Percentiles rank a stretch among this genome's conserved stretches.
phyloP scores from a whole-genome alignment of 1,140 invertebrate genomes.

The Zeugodacus cucurbitae region DNA sequence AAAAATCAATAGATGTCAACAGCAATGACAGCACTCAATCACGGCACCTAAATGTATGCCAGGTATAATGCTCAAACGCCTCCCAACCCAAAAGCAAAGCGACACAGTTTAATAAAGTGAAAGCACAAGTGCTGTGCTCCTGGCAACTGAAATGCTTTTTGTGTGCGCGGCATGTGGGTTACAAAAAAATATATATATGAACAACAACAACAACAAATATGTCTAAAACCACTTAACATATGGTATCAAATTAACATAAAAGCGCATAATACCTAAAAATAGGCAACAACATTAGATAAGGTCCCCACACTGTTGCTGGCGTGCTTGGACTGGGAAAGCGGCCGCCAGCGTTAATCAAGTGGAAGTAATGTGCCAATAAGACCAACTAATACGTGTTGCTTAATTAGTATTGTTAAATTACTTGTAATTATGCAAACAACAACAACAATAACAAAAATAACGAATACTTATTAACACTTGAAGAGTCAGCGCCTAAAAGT shows the following conservation, averaged over 20 bases:
- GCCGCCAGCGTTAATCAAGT: background rate
- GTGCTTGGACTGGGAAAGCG: background rate
- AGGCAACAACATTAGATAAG: background rate
- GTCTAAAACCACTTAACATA: background rate
- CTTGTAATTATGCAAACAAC: background rate
- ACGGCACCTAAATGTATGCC: background rate
- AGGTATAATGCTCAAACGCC: background rate
- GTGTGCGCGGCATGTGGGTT: background rate
- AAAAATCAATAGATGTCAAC: background rate
- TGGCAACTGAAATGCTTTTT: background rate
- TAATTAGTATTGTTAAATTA: background rate
- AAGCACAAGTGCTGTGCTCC: background rate
- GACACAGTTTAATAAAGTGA: background rate
- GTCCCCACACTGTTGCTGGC: background rate
- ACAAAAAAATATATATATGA: too few species aligned
- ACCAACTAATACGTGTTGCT: background rate
- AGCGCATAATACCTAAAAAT: background rate
- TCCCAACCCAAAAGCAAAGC: background rate
- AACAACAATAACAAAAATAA: background rate
- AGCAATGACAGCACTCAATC: background rate
- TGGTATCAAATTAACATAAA: background rate
- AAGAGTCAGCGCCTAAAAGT: background rate
- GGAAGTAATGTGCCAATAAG: slow-evolving; percentile 9
- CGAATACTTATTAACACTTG: background rate
- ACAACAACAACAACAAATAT: background rate